A percentile compares a stretch with the other conserved stretches of the same genome.
These are phyloP conservation scores for Sisyra terminalis DNA, from an alignment of 2,888 invertebrate genomes.

Conservation along the genomic window DNA sequence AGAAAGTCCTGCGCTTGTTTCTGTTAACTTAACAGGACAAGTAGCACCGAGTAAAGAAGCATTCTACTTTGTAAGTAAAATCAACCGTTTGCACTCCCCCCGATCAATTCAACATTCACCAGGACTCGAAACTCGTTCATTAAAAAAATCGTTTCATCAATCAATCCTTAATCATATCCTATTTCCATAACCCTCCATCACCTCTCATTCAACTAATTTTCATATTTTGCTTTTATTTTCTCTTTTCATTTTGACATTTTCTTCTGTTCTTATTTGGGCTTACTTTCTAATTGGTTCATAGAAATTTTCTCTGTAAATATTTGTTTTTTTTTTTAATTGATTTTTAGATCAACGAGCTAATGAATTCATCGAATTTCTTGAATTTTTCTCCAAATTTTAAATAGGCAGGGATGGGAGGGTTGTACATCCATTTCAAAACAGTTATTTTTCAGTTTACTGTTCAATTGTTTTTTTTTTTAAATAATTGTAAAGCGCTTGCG, in stretches of 20 bases:
- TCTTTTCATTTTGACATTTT: neutral
- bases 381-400: no score
- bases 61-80: constrained; percentile 16
- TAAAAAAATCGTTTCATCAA: neutral
- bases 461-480: neutral
- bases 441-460: neutral
- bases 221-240: neutral
- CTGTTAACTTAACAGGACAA: constrained; percentile 2
- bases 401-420: no score
- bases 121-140: neutral
- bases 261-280: constrained; percentile 8
- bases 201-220: neutral
- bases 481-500: no score
- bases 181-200: neutral
- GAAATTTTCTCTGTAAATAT: neutral
- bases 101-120: neutral
- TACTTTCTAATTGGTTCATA: constrained; percentile 1
- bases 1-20: neutral
- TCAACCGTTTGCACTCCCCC: neutral
- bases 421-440: no score
- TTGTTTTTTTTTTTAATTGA: constrained; percentile 1
- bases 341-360: neutral
- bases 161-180: neutral
- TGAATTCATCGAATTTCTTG: neutral
- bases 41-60: constrained; percentile 10